Base-by-base conservation (phyloP, 1,140 invertebrate genomes). In the Leucophenga varia region DNA sequence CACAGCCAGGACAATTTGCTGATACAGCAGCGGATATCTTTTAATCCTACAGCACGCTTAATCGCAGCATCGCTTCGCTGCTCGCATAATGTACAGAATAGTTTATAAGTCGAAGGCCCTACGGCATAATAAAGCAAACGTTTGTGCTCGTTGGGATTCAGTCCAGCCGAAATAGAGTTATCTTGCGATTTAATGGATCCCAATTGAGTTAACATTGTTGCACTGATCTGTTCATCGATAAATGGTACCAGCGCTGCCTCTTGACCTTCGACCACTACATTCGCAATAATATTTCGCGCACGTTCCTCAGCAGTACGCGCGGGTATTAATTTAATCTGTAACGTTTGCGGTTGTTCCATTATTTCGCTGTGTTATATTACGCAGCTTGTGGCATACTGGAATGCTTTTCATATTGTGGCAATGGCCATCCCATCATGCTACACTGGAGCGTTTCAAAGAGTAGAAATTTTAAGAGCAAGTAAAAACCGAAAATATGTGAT, bases 1-100 rank as follows among this genome's bases (percentile, higher is more conserved):
- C 70, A 73, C 19, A 73, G 42, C 65, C 70, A 72, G 19, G 70
- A 72, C 3, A 72, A 49, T 31, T 60, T 35, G 20, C 70, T 71
- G 2, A 73, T 45, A 4, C 60, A 70, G 20, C 55, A 65, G 17
- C 50, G 73, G 48, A 46, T 48, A 37, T 72, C 69, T 51, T 72
- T 72, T 47, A 59, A 61, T 18, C 50, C 57, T 14, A 64, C 69
- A 8, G 59, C 64, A 7, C 69, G 43, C 69, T 72, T 69, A n/a
- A 72, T 69, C 4, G 64, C 69, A 18, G 69, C 69, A 41, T 72
- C 49, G 25, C 64, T 65, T 17, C 55, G 34, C 42, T 72, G 55
- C 20, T 45, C 42, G 43, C 70, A 73, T 31, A 73, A 52, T 2
- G 70, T 69, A 17, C 70, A 73, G 13, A 59, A 50, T 36, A 72